A percentile compares a stretch with the other conserved stretches of the same genome.
phyloP scores from a whole-genome alignment of 2,797 vertebrate genomes.

The Muraenolepis orangiensis region DNA sequence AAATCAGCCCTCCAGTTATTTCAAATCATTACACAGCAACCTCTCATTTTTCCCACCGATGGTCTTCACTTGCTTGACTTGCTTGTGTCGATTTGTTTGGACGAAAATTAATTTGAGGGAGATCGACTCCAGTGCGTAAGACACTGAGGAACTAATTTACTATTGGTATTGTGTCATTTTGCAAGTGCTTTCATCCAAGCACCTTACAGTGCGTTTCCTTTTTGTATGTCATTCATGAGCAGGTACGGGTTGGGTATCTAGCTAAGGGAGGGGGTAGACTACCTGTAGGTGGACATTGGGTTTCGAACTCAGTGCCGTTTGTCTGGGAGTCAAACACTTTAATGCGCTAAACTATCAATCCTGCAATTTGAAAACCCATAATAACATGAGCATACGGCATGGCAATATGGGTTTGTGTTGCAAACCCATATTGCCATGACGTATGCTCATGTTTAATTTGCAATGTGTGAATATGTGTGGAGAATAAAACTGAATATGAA shows the following conservation, averaged over 20 bases:
- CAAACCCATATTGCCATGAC: not conserved
- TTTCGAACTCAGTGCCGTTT: not conserved
- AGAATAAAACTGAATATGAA: not conserved
- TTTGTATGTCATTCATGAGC: not conserved
- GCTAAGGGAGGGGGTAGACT: not conserved
- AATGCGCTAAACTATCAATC: not conserved
- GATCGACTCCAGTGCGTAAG: not conserved
- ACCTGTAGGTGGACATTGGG: not conserved
- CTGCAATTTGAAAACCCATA: too few species aligned
- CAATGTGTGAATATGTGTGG: not conserved
- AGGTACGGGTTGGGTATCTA: not conserved
- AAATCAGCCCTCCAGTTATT: not conserved
- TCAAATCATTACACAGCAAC: not conserved
- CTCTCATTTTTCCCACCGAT: not conserved
- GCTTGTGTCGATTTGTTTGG: not conserved
- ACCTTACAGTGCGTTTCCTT: not conserved
- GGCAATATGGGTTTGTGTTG: too few species aligned
- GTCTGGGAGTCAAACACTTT: not conserved
- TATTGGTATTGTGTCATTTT: not conserved
- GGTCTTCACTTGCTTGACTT: not conserved
- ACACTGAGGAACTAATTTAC: not conserved
- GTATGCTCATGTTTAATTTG: not conserved
- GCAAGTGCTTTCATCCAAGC: not conserved
- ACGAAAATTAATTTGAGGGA: not conserved
- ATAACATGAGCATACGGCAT: too few species aligned